phyloP scores from a whole-genome alignment of 1,140 invertebrate genomes.

The Zaprionus ghesquierei region DNA sequence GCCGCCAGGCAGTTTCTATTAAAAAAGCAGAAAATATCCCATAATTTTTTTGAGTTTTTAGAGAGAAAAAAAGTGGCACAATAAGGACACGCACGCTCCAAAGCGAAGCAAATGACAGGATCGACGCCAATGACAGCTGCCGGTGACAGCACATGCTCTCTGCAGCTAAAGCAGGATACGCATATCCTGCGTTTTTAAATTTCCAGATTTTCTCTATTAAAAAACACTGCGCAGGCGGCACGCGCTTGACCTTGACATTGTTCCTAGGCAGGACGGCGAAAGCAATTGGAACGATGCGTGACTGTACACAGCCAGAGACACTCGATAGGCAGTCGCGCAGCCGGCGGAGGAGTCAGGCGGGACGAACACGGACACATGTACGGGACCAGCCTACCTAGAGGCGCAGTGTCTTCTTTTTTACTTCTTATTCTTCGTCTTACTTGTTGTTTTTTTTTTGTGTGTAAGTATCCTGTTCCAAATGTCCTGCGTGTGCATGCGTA shows the following conservation, averaged over 20 bases:
- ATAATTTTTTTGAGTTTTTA: constrained; percentile 52
- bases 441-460: constrained; percentile 40
- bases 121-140: constrained; percentile 64
- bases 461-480: constrained; percentile 73
- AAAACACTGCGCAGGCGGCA: constrained; percentile 56
- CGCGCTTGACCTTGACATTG: constrained; percentile 77
- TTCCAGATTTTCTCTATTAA: constrained; percentile 78
- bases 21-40: constrained; percentile 47
- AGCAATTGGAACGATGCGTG: constrained; percentile 10
- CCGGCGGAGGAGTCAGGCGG: constrained; percentile 41
- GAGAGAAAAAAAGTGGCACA: constrained; percentile 15
- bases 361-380: constrained; percentile 4
- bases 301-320: not conserved
- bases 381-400: constrained; percentile 15
- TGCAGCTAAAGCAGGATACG: constrained; percentile 74
- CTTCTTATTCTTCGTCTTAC: constrained; percentile 28
- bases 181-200: constrained; percentile 67
- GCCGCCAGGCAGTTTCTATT: constrained; percentile 16
- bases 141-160: constrained; percentile 62
- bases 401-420: constrained; percentile 38
- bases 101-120: constrained; percentile 58
- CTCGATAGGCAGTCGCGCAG: constrained; percentile 1
- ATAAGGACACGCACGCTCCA: constrained; percentile 66
- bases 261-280: constrained; percentile 40
- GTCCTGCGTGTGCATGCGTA: constrained; percentile 64